These are phyloP conservation scores for Holocentrus rufus DNA, from an alignment of 2,797 vertebrate genomes.

Conservation along the genomic window DNA sequence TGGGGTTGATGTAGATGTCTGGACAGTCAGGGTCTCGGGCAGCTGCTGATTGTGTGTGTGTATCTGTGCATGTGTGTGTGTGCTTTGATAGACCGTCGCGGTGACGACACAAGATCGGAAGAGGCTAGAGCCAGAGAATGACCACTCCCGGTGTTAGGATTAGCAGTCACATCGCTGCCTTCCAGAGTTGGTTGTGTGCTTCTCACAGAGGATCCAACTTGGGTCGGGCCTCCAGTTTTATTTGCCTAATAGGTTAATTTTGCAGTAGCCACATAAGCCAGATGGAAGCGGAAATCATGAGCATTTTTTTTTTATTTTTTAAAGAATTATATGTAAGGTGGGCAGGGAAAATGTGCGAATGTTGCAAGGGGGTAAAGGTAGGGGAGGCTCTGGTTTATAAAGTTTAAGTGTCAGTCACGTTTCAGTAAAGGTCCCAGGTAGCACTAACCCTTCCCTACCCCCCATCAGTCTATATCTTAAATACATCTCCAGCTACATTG, in stretches of 20 bases:
- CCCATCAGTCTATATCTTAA: conserved; percentile 74
- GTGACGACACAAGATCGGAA: conserved; percentile 64
- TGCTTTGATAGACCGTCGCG: conserved; percentile 73
- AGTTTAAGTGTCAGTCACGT: conserved; percentile 71
- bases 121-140: conserved; percentile 58
- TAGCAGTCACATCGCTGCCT: conserved; percentile 64
- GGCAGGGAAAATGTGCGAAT: conserved; percentile 65
- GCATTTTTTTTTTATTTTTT: conserved; percentile 67
- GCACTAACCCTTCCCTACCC: conserved; percentile 62
- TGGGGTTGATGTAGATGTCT: conserved; percentile 54
- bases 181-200: conserved; percentile 78
- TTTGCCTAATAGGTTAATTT: conserved; percentile 70
- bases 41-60: conserved; percentile 77
- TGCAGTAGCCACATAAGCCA: conserved; percentile 77
- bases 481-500: conserved; percentile 77
- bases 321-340: conserved; percentile 64
- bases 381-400: conserved; percentile 69
- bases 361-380: conserved; percentile 60
- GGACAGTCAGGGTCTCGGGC: conserved; percentile 70
- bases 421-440: conserved; percentile 71
- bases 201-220: conserved; percentile 73
- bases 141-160: conserved; percentile 63
- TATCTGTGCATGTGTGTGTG: conserved; percentile 64
- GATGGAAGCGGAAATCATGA: conserved; percentile 75
- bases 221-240: conserved; percentile 63